Base-by-base conservation (phyloP, 1,140 invertebrate species). In the Chrysomallon squamiferum region DNA sequence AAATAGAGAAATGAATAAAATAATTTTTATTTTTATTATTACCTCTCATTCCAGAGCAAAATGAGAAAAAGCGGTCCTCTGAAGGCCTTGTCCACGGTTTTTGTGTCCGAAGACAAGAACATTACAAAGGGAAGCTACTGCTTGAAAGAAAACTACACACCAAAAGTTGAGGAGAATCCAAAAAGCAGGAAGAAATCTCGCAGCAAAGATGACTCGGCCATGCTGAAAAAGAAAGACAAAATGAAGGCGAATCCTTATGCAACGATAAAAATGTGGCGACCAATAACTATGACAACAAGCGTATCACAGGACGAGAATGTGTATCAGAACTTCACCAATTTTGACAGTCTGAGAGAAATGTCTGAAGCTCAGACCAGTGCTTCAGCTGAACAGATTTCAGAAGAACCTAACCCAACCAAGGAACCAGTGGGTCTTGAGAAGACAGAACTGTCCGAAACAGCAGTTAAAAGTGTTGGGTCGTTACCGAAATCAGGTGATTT, bases 61-160 rank as follows among this genome's bases (percentile, higher is more conserved):
- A 61, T 67, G 22, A 70, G 68, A 45, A 80, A 78, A 32, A 64
- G 66, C 20, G 79, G 79, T 50, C 79, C 79, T 30, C 54, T 81
- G 50, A 81, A 77, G 57, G 79, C 77, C 18, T 62, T 81, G 18
- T 74, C 70, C 2, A 68, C 70, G 27, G 74, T 73, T 4, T 70
- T 68, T 69, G 52, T 54, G 49, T 38, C 64, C 64, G 50, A 58
- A 41, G 38, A 60, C 62, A 59, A 56, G 66, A 62, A 35, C 29
- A 29, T 60, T 38, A 45, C 38, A 47, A 47, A 59, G 57, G 57
- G 67, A 69, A 29, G 64, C 59, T 47, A 61, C 58, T 15, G 50
- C 58, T 29, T 58, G 59, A 58, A 32, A 60, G 22, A 56, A 35
- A 59, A 59, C 56, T 35, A 63, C 63, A 20, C 56, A 7, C 29